Evolutionary conservation across 37 sponge, comb jelly and placozoan species (phyloP), one percentile per base, ranked within the genome.

Genomic region (Theonella swinhoei): DNA sequence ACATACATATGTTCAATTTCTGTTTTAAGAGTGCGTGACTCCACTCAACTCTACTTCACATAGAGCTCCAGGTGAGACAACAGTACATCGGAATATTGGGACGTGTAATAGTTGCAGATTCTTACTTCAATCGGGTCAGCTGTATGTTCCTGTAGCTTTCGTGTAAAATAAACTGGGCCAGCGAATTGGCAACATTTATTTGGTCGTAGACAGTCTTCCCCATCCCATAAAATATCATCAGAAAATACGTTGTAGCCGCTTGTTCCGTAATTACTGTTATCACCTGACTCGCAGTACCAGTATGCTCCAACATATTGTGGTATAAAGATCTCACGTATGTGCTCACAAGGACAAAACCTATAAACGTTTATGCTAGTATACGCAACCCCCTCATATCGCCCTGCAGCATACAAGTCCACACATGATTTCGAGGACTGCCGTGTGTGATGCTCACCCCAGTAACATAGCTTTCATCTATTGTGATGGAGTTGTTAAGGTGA

Each of bases 391-490:
- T 47, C 54, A 14, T 47, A 47, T 7, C 54, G 54, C 54, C 54
- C 54, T 7, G 54, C 54, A 17, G 54, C 54, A 47, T 47, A 47
- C 54, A n/a, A n/a, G 54, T 47, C 54, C 54, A 47, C 54, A 78
- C 37, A 38, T 35, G 37, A 41, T 62, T 40, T 22, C 63, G 35
- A 41, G 61, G 38, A 40, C 64, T 61, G 40, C 79, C 38, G 79
- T 64, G 30, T 62, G 64, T 62, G 40, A 78, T 47, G 54, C 54
- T 47, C 54, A 47, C 54, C 54, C 54, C 54, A 7, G 54, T 47
- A 7, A 47, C 54, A 14, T 47, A 47, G 54, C 54, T 47, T 7
- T 47, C 54, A 14, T 47, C 54, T 17, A 47, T 47, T 17, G 54
- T 47, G 54, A 47, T 47, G 54, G 11, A 17, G 11, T 14, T 47